Percentiles rank a stretch among this genome's conserved stretches.
Conservation (phyloP, 2,797 vertebrate genomes). For the Enteromius viviparus region DNA sequence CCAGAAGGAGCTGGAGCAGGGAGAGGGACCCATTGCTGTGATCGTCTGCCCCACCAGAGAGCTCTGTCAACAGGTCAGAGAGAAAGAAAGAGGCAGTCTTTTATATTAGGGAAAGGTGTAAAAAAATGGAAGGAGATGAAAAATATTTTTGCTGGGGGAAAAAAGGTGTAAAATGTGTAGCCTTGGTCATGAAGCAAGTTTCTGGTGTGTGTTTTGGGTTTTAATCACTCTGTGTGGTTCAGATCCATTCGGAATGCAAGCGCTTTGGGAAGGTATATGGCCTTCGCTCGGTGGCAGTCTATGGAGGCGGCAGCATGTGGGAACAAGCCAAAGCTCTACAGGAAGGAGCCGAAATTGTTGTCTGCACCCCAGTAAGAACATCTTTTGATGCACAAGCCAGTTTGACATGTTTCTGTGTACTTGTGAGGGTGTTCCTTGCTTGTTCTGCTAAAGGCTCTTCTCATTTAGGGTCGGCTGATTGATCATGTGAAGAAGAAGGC, state of each 20-base stretch:
- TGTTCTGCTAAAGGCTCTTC: background rate
- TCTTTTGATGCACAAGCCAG: background rate
- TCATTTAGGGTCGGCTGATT: conserved; percentile 90
- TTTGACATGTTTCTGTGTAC: background rate
- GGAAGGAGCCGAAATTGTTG: conserved; percentile 97
- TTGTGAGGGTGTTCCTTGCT: background rate
- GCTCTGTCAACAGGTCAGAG: conserved; percentile 83
- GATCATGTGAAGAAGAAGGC: conserved; percentile 99
- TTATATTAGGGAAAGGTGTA: background rate
- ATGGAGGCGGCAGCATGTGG: conserved; percentile 99
- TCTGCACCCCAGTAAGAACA: conserved; percentile 93
- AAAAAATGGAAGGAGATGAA: background rate
- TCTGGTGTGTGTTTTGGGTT: conserved; percentile 1
- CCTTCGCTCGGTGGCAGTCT: conserved; percentile 96
- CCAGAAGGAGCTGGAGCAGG: conserved; percentile 93
- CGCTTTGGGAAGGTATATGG: conserved; percentile 98
- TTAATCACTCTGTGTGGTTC: background rate
- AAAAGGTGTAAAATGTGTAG: background rate
- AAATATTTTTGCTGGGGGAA: background rate
- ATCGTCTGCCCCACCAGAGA: conserved; percentile 97
- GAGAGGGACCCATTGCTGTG: conserved; percentile 94
- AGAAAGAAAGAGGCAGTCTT: background rate
- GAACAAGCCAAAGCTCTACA: conserved; percentile 98
- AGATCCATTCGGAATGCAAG: conserved; percentile 97
- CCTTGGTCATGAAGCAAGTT: background rate